A percentile compares a stretch with the other conserved stretches of the same genome.
phyloP scores from a whole-genome alignment of 2,888 invertebrate species.

The Habroteleia sp. region DNA sequence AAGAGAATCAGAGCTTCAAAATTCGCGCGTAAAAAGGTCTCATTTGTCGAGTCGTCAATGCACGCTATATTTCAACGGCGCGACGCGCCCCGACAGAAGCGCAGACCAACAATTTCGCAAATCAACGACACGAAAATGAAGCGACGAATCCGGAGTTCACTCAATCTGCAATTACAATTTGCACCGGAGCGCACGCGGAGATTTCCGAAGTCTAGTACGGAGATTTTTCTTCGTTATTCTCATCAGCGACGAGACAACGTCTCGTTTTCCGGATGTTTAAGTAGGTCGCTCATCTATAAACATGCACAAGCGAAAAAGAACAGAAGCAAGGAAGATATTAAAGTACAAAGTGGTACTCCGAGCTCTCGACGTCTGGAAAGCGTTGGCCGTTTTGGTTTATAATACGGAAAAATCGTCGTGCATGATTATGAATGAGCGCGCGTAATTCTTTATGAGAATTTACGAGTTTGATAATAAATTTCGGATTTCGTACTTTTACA shows the following conservation, averaged over 20 bases:
- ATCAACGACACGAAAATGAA: conserved; percentile 57
- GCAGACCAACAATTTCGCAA: conserved; percentile 48
- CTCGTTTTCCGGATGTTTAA: conserved; percentile 63
- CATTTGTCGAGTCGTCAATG: conserved; percentile 51
- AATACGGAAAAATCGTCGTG: conserved; percentile 45
- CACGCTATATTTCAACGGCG: conserved; percentile 27
- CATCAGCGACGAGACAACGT: conserved; percentile 58
- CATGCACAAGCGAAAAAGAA: conserved; percentile 62
- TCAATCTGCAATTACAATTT: conserved; percentile 62
- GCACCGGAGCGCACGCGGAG: conserved; percentile 38
- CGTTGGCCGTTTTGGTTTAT: conserved; percentile 46
- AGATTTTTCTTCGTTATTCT: conserved; percentile 62
- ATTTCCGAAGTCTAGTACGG: conserved; percentile 47
- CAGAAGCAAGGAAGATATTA: conserved; percentile 59
- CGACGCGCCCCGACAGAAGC: conserved; percentile 20
- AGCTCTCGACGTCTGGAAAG: conserved; percentile 46
- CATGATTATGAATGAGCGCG: conserved; percentile 32
- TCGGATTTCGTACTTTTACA: conserved; percentile 18
- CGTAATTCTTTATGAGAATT: conserved; percentile 30
- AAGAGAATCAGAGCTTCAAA: conserved; percentile 22
- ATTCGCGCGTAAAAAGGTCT: conserved; percentile 48
- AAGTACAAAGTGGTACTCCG: conserved; percentile 59
- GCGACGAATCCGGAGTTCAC: conserved; percentile 33
- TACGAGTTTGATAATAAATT: conserved; percentile 20
- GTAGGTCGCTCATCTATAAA: conserved; percentile 65